Evolutionary conservation across 2,113 vertebrate species (phyloP), one percentile per base, ranked within the genome.

Genomic region (Ellobius talpinus): DNA sequence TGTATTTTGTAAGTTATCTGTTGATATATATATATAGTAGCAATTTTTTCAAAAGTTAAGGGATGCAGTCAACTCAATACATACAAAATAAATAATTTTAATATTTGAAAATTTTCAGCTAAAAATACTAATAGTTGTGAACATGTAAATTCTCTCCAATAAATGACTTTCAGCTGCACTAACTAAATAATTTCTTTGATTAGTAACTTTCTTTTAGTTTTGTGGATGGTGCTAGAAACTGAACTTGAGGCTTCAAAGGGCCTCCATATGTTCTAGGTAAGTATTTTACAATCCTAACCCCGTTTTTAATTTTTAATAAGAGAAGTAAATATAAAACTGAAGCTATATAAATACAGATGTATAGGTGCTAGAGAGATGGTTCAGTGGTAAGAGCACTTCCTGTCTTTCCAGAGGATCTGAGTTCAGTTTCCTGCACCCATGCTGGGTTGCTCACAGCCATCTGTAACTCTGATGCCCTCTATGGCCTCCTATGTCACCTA

Each of bases 101-200:
- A 92, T 77, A 90, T 45, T n/a, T 78, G 12, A 94, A 74, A 87
- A 9, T 61, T 92, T 77, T 91, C 94, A 85, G 82, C 39, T 84
- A 55, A 95, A 95, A 95, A 86, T 11, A 89, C 23, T 77, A 86
- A 68, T 63, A 92, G 23, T 2, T 63, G 11, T 86, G 42, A 73
- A 91, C 87, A 95, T 73, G 87, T 63, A 91, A 97, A 92, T 81
- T 82, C 42, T 19, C 58, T 76, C 52, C 4, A 78, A 50, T 66
- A 91, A 91, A 94, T 88, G 13, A 73, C 87, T 96, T 90, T 78
- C 93, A 11, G 45, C 65, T 82, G 0, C 2, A 58, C 63, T 86
- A 90, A 13, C 31, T 92, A 92, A 90, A 89, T 0, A 50, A 85
- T n/a, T 96, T 58, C 76, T 96, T 42, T 42, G 74, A 70, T 81